Evolutionary conservation across 1,140 invertebrate species (phyloP).

Genomic region (Venustaconcha ellipsiformis): DNA sequence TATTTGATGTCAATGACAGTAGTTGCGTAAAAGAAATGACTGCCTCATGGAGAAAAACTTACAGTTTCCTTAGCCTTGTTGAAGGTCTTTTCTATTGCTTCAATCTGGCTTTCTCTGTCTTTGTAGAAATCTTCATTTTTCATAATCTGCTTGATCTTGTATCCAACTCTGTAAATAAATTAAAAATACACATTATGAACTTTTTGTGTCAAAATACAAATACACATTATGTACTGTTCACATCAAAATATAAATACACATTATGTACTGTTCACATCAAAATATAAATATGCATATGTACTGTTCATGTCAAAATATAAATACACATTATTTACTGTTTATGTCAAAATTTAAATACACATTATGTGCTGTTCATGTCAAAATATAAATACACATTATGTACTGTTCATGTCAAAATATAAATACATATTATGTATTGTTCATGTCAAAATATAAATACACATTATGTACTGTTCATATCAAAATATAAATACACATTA

Average conservation of each 20-base stretch:
- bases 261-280: too few species aligned
- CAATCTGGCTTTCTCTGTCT: slow-evolving; percentile 97
- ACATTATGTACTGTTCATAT: too few species aligned
- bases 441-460: too few species aligned
- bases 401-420: too few species aligned
- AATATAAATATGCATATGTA: not conserved
- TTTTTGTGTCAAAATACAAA: not conserved
- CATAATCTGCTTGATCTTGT: slow-evolving; percentile 95
- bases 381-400: too few species aligned
- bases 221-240: too few species aligned
- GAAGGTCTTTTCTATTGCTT: slow-evolving; percentile 98
- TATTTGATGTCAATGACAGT: too few species aligned
- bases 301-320: not conserved
- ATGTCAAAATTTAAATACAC: not conserved
- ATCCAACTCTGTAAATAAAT: slow-evolving; percentile 85
- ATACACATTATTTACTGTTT: not conserved
- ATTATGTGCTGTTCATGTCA: not conserved
- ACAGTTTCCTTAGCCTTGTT: slow-evolving; percentile 83
- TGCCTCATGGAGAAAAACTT: slow-evolving; percentile 20
- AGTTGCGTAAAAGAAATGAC: too few species aligned
- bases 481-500: too few species aligned
- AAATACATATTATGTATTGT: too few species aligned
- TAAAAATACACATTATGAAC: not conserved
- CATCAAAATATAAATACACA: not conserved
- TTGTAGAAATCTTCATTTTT: slow-evolving; percentile 96